Base-by-base conservation (phyloP, 2,888 invertebrate genomes). In the Portevinia maculata region DNA sequence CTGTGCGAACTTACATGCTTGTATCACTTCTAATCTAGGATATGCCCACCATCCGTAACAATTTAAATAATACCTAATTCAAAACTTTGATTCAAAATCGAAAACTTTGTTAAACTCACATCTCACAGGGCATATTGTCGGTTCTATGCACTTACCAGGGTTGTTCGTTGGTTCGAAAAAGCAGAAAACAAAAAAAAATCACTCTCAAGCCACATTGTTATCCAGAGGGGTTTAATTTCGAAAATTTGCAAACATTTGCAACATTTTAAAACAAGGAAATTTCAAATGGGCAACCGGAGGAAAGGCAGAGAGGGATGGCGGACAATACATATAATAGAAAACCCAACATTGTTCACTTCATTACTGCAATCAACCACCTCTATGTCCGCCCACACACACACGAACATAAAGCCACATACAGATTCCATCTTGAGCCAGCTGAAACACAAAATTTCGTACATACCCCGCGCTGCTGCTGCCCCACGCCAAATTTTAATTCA, bases 301-400 rank as follows among this genome's bases (percentile, higher is more conserved):
- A 28, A 11, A 34, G 50, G 13, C 41, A 24, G 8, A n/a, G 37
- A 62, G 34, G 11, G 30, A 17, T 57, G 13, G 48, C 8, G 3
- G 28, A 11, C 0, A 1, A 6, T 15, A 13, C 34, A 34, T 75
- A 15, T 75, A 69, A 75, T 64, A 70, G 65, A 70, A 83, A 76
- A 71, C 60, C n/a, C 67, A 67, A 78, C 65, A 83, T 78, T 78
- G 78, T 83, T 83, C 83, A 83, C 83, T 83, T 83, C 83, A 83
- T 83, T 83, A 83, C 78, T 65, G 50, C 60, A 79, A 69, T 74
- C 41, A 37, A 50, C 62, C 39, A 11, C 9, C 15, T 24, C 55
- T n/a, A n/a, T n/a, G 6, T 17, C 39, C 32, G 32, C 48, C 19
- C 17, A 57, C 37, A 19, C 34, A 17, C 6, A 11, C n/a, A 28